A percentile compares a stretch with the other conserved stretches of the same genome.
phyloP scores from a whole-genome alignment of 2,888 invertebrate genomes.

The Rambutsinella grinnellia region DNA sequence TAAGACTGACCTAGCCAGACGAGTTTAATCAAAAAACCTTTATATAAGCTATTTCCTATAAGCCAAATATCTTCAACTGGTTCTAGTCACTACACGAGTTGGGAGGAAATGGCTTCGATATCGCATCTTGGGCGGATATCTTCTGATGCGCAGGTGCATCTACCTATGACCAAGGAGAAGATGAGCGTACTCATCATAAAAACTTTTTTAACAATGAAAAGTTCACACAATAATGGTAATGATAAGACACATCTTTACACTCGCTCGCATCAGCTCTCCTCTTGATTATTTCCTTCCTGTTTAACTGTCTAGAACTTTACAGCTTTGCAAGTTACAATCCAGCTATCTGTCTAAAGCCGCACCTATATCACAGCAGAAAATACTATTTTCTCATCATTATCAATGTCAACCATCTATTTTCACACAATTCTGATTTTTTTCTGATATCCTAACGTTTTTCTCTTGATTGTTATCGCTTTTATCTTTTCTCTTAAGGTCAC shows the following conservation, averaged over 20 bases:
- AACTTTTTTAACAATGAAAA: neutral
- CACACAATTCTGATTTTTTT: constrained; percentile 12
- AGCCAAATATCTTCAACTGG: too few species aligned
- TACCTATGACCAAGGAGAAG: too few species aligned
- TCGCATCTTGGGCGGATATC: constrained; percentile 20
- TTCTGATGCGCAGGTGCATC: constrained; percentile 23
- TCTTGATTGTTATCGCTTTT: neutral
- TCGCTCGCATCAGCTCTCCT: neutral
- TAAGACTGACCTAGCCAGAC: constrained; percentile 47
- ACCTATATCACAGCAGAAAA: neutral
- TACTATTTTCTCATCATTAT: neutral
- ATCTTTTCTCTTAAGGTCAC: neutral
- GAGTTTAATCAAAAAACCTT: neutral
- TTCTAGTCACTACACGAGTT: too few species aligned
- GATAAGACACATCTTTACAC: neutral
- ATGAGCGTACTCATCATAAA: too few species aligned
- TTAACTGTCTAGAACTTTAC: neutral
- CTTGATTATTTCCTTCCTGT: constrained; percentile 14
- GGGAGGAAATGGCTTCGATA: neutral
- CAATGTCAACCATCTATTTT: constrained; percentile 26
- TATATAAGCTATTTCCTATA: too few species aligned
- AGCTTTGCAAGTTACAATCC: too few species aligned
- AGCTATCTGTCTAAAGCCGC: neutral
- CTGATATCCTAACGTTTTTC: constrained; percentile 1
- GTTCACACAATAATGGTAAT: neutral